Evolutionary conservation across 2,888 invertebrate genomes (phyloP), one percentile per base, ranked within the genome.

Genomic region (Ypsolopha scabrella): DNA sequence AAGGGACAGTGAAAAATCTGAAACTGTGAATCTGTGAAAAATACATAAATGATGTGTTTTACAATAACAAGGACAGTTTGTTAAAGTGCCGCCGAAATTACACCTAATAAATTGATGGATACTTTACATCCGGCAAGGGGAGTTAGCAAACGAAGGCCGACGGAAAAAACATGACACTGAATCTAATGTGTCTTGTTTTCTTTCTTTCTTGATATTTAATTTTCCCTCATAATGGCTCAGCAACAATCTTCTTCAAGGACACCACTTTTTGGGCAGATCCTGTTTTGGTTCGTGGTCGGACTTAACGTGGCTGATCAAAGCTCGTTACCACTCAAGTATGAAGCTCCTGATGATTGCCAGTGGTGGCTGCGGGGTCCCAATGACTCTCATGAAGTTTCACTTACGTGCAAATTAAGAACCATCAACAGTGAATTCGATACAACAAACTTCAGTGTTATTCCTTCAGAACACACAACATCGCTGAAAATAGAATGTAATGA

Each of bases 341-440:
- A 94, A 77, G 93, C 94, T 57, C 95, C 95, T 53, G 94, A 94
- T 70, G 94, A 95, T 74, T 96, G 95, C 67, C 92, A 93, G 69
- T 93, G 93, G 93, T 91, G 90, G 90, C 71, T 91, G 41, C 80
- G 89, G 59, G 91, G 88, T 67, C 89, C 88, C 57, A 89, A 87
- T 52, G 87, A 80, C 62, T 87, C 87, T 58, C 90, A 92, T 62
- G 93, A 94, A 80, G 93, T 94, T 56, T 90, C 92, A 13, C 88
- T 94, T 57, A 91, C 91, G 55, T 93, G 95, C 81, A 90, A 93
- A 79, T 88, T 95, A 65, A 88, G 95, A 62, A 92, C 94, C 50
- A 93, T 95, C 68, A 94, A 95, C 80, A 94, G 94, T 86, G 95
- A 94, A 74, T 94, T 92, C 72, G 95, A 93, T 77, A 93, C 93